These are phyloP conservation scores for Macropus fuliginosus DNA, from an alignment of 2,797 vertebrate species.

Conservation along the genomic window DNA sequence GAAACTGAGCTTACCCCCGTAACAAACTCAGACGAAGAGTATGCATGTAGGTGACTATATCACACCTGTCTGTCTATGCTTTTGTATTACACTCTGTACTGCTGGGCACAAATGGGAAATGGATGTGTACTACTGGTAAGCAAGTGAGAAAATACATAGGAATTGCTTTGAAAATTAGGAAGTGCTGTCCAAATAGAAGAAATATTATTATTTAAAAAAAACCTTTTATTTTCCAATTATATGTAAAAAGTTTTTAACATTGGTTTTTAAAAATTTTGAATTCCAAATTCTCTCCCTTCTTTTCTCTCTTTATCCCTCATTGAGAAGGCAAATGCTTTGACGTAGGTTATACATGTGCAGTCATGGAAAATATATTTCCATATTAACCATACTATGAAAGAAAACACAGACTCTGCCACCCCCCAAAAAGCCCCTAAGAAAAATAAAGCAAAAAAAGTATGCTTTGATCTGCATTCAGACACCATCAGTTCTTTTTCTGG, in stretches of 20 bases:
- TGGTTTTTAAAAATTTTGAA: neutral
- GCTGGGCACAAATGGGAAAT: neutral
- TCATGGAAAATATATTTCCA: neutral
- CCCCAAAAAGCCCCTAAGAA: neutral
- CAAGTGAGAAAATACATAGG: neutral
- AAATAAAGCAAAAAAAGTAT: neutral
- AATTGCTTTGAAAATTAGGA: neutral
- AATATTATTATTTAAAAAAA: neutral
- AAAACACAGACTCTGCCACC: neutral
- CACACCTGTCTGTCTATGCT: rapidly evolving
- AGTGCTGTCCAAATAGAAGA: neutral
- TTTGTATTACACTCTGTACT: neutral
- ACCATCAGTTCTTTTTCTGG: neutral
- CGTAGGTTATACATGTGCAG: neutral
- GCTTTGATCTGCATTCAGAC: neutral
- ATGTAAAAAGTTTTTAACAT: neutral
- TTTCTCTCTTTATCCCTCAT: neutral
- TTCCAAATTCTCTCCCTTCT: neutral
- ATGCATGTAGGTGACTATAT: neutral
- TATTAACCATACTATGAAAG: neutral
- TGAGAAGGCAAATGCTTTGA: neutral
- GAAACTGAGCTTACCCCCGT: no score
- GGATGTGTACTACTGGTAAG: neutral
- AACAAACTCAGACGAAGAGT: neutral
- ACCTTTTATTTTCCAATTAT: neutral